Conservation (phyloP, 2,113 vertebrate species). For the Antidorcas marsupialis region DNA sequence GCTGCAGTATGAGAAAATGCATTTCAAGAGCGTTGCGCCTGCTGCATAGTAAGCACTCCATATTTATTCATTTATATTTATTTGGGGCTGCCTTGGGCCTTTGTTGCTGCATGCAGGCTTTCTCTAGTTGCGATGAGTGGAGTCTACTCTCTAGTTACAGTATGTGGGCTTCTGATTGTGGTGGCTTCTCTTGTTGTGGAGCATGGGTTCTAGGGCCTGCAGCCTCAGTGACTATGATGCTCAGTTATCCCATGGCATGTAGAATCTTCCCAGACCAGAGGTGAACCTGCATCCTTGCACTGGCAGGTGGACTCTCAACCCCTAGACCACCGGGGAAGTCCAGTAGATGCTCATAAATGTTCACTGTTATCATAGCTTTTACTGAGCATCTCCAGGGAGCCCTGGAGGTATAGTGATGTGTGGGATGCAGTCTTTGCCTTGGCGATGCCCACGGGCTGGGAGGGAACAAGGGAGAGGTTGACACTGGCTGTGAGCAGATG, state of each 20-base stretch:
- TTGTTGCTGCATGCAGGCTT: neutral
- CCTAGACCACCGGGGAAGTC: neutral
- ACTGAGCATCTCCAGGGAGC: neutral
- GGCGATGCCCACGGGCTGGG: neutral
- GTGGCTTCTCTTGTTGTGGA: neutral
- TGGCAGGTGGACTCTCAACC: neutral
- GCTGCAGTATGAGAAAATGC: neutral
- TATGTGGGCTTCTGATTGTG: neutral
- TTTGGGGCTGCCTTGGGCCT: neutral
- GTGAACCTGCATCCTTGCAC: neutral
- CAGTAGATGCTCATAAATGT: neutral
- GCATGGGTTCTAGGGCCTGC: neutral
- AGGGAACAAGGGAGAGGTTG: neutral
- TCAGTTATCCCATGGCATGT: neutral
- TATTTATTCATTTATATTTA: neutral
- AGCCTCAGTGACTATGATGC: neutral
- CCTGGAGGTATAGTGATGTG: neutral
- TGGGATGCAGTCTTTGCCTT: neutral
- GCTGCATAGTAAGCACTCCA: rapidly evolving
- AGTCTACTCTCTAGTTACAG: neutral
- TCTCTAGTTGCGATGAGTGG: neutral
- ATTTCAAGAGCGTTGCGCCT: neutral
- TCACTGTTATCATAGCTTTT: neutral
- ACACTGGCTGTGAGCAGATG: neutral
- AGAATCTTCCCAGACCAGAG: neutral